Percentiles rank a stretch among this genome's conserved stretches.
These are phyloP conservation scores for Erinaceus europaeus DNA, from an alignment of 2,113 vertebrate species.

Conservation along the genomic window DNA sequence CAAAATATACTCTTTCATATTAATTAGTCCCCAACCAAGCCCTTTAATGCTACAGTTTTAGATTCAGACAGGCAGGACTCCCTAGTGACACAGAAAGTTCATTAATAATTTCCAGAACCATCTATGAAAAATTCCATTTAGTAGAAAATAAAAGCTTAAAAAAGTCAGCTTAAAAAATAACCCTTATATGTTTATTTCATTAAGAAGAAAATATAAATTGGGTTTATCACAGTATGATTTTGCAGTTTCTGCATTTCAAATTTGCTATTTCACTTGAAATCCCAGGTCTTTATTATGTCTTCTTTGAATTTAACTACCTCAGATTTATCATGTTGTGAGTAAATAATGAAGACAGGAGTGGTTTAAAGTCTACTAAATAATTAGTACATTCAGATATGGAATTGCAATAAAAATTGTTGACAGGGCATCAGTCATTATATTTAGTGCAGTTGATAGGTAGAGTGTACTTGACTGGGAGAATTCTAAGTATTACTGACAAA, in stretches of 20 bases:
- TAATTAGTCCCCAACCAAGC: neutral
- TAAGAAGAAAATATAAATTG: conserved; percentile 34
- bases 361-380: conserved; percentile 50
- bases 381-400: conserved; percentile 23
- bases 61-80: neutral
- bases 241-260: neutral
- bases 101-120: conserved; percentile 2
- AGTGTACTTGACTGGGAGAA: neutral
- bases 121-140: conserved; percentile 5
- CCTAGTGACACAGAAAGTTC: neutral
- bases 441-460: neutral
- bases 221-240: conserved; percentile 17
- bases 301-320: conserved; percentile 30
- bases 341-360: conserved; percentile 42
- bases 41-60: conserved; percentile 20
- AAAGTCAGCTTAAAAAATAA: conserved; percentile 39
- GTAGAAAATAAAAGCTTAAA: conserved; percentile 25
- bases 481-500: neutral
- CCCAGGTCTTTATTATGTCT: conserved; percentile 1
- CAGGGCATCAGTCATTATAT: neutral
- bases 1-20: conserved; percentile 45
- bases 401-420: neutral
- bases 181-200: conserved; percentile 40
- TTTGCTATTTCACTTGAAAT: conserved; percentile 22
- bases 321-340: conserved; percentile 37